These are phyloP conservation scores for Tylochromis polylepis DNA, from an alignment of 2,113 vertebrate genomes.

Conservation along the genomic window DNA sequence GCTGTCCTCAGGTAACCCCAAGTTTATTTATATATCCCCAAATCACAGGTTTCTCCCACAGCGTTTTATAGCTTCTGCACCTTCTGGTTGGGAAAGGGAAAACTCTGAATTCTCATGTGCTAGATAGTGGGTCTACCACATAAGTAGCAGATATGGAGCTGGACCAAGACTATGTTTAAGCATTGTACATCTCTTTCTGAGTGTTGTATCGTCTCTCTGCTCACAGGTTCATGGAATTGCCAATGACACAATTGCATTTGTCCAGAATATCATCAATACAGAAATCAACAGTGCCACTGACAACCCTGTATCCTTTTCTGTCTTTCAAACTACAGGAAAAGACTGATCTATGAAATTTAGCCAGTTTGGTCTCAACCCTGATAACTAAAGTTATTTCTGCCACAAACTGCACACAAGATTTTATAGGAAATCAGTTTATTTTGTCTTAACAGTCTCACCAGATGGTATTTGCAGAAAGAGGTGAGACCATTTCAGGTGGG, in stretches of 20 bases:
- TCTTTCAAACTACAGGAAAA: background rate
- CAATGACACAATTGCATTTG: slow-evolving; percentile 94
- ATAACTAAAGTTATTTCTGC: background rate
- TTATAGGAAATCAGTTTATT: background rate
- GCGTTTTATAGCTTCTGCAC: background rate
- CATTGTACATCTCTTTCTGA: background rate
- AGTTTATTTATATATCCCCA: background rate
- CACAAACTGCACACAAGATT: background rate
- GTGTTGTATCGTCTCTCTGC: background rate
- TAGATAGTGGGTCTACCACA: background rate
- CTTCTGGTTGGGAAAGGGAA: background rate
- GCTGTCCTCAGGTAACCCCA: slow-evolving; percentile 91
- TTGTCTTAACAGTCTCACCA: slow-evolving; percentile 57
- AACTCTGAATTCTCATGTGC: background rate
- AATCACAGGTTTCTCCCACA: background rate
- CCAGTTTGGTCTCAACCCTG: background rate
- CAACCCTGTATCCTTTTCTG: slow-evolving; percentile 91
- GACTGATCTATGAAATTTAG: background rate
- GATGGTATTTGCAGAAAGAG: slow-evolving; percentile 97
- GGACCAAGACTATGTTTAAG: background rate
- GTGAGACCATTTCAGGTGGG: slow-evolving; percentile 96
- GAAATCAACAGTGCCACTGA: slow-evolving; percentile 98
- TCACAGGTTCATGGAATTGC: slow-evolving; percentile 88
- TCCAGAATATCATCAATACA: slow-evolving; percentile 88
- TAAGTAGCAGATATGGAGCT: background rate